Evolutionary conservation across 2,888 invertebrate genomes (phyloP).

Genomic region (Eupithecia vulgata): DNA sequence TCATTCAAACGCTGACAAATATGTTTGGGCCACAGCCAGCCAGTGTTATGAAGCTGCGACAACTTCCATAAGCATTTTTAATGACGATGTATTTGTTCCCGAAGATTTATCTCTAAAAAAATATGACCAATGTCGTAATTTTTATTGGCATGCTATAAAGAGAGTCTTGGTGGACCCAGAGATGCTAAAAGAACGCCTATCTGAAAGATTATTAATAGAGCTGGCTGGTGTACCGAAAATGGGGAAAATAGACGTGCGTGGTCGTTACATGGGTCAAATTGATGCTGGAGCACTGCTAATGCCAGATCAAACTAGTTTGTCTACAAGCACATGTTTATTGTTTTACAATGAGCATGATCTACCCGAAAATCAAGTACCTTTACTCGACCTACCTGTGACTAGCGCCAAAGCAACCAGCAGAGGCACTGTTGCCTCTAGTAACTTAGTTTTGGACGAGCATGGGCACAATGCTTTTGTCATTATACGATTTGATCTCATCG

Average conservation of each 20-base stretch:
- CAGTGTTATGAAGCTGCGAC: slow-evolving; percentile 60
- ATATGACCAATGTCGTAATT: slow-evolving; percentile 56
- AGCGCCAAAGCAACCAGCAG: slow-evolving; percentile 66
- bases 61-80: slow-evolving; percentile 57
- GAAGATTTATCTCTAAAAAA: slow-evolving; percentile 53
- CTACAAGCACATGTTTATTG: slow-evolving; percentile 59
- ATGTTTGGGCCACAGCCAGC: slow-evolving; percentile 68
- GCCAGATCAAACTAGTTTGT: slow-evolving; percentile 65
- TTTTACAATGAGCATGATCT: slow-evolving; percentile 61
- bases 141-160: slow-evolving; percentile 74
- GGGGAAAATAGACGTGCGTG: slow-evolving; percentile 70
- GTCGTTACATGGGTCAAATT: slow-evolving; percentile 70
- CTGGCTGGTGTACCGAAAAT: slow-evolving; percentile 70
- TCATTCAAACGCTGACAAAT: slow-evolving; percentile 54
- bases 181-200: slow-evolving; percentile 55
- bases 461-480: slow-evolving; percentile 64
- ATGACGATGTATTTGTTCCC: slow-evolving; percentile 66
- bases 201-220: slow-evolving; percentile 64
- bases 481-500: slow-evolving; percentile 68
- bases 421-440: slow-evolving; percentile 41
- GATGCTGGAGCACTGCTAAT: slow-evolving; percentile 68
- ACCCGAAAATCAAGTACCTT: slow-evolving; percentile 55
- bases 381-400: slow-evolving; percentile 67
- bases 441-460: slow-evolving; percentile 59
- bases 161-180: slow-evolving; percentile 67